These are phyloP conservation scores for Caenorhabditis elegans DNA, from an alignment of 1,140 invertebrate genomes.

Conservation along the genomic window WBcel235 BX284604.4:3112001-3112500, in stretches of 20 bases:
- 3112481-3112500: slow-evolving; percentile 99
- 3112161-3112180: slow-evolving; percentile 60
- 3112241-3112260: slow-evolving; percentile 61
- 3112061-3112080: slow-evolving; percentile 63
- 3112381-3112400: slow-evolving; percentile 23
- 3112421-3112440: slow-evolving; percentile 64
- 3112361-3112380: slow-evolving; percentile 37
- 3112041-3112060: slow-evolving; percentile 58
- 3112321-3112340: slow-evolving; percentile 54
- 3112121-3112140: slow-evolving; percentile 39
- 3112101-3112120: slow-evolving; percentile 43
- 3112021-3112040: too few species aligned
- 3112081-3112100: slow-evolving; percentile 63
- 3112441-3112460: slow-evolving; percentile 70
- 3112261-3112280: slow-evolving; percentile 49
- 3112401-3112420: slow-evolving; percentile 36
- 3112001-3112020: too few species aligned
- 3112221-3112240: slow-evolving; percentile 31
- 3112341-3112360: slow-evolving; percentile 40
- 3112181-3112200: neutral
- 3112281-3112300: slow-evolving; percentile 53
- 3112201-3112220: neutral
- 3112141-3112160: slow-evolving; percentile 62
- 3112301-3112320: slow-evolving; percentile 64
- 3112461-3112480: slow-evolving; percentile 95